Evolutionary conservation across 2,113 vertebrate genomes (phyloP), one percentile per base, ranked within the genome.

Genomic region (Aptenodytes patagonicus): DNA sequence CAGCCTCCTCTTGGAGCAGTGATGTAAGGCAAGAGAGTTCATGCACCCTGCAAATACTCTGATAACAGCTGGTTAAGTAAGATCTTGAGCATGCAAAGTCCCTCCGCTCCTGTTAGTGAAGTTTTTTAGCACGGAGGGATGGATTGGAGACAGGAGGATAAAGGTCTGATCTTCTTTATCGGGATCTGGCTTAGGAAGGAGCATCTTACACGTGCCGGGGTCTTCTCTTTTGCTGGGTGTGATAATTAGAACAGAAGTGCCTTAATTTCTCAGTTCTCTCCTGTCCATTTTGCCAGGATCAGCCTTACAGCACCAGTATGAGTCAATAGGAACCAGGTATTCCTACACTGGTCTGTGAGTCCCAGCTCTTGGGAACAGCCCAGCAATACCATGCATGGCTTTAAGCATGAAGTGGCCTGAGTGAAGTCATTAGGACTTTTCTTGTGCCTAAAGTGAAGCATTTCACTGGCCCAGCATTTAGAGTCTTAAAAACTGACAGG

Each of bases 11-110:
- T 75, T 11, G 3, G 46, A 85, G 87, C 54, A 32, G 17, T 24
- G 13, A 83, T 70, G 32, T 69, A 83, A 46, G 7, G 61, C 34
- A 83, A 73, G 79, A 73, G 71, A 93, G 83, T 87, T 94, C 84
- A 91, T 17, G 87, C 44, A 82, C 78, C 49, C 40, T 76, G 77
- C 62, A 83, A 81, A 87, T 94, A 85, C 40, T 76, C 49, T 52
- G 76, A 6, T 92, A 95, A 77, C 84, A 83, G 78, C 66, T 83
- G 57, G 46, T 94, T 96, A 92, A 75, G 81, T 90, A 96, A 95
- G 87, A 88, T 51, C 69, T 89, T 84, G 38, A 68, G 60, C 24
- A 10, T 52, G 49, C 52, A 80, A 90, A 94, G 54, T 79, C 17
- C 46, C 38, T 94, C 62, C 70, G 87, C 57, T 95, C 36, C 82